Conservation (phyloP, 2,113 vertebrate species). For the Periophthalmodon schlosseri region DNA sequence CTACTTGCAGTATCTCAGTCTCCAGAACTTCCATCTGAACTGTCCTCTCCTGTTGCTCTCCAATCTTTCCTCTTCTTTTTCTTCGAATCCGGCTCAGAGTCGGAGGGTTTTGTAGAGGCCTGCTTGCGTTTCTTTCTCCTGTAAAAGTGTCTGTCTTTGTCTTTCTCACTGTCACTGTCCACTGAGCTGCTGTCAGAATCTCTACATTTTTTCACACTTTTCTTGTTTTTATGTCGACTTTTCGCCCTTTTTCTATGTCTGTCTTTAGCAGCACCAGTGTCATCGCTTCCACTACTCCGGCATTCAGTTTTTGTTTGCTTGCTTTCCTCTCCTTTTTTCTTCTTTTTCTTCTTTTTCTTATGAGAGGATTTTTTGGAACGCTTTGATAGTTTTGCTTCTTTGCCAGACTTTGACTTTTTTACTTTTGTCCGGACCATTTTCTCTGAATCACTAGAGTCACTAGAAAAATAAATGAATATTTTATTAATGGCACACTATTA, state of each 20-base stretch:
- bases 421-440: conserved; percentile 73
- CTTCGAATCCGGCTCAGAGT: conserved; percentile 54
- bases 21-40: conserved; percentile 85
- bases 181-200: conserved; percentile 65
- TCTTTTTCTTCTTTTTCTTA: conserved; percentile 89
- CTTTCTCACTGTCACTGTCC: conserved; percentile 44
- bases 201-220: conserved; percentile 67
- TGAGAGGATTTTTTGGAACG: conserved; percentile 86
- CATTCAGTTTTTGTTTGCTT: conserved; percentile 40
- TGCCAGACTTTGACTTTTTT: conserved; percentile 76
- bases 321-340: conserved; percentile 79
- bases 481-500: neutral
- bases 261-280: conserved; percentile 35
- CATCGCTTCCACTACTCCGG: conserved; percentile 69
- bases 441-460: conserved; percentile 58
- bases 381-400: conserved; percentile 78
- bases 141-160: conserved; percentile 23
- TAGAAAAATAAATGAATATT: conserved; percentile 23
- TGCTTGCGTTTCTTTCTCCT: conserved; percentile 61
- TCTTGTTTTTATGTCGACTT: conserved; percentile 69
- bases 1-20: conserved; percentile 65
- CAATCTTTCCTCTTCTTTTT: conserved; percentile 83
- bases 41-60: conserved; percentile 85
- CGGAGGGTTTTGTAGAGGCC: conserved; percentile 37
- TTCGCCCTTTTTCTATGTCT: conserved; percentile 72